Percentiles rank a stretch among this genome's conserved stretches.
These are phyloP conservation scores for Erebia ligea DNA, from an alignment of 2,888 invertebrate genomes.

Conservation along the genomic window DNA sequence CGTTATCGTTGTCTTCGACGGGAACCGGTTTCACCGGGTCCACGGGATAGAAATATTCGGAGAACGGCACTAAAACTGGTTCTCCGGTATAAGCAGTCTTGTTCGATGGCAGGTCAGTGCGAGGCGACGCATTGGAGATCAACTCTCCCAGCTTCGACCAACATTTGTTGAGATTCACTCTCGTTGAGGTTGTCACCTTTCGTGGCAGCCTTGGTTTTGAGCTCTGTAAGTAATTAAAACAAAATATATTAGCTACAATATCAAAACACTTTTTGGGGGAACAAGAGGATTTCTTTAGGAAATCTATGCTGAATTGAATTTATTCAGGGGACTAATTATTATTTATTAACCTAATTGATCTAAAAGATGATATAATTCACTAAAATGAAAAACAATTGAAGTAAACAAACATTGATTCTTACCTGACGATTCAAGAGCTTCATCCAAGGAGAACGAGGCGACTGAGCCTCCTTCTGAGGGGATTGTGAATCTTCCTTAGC, in stretches of 20 bases:
- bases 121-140: constrained; percentile 74
- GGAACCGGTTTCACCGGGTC: constrained; percentile 72
- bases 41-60: constrained; percentile 70
- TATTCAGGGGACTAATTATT: background rate
- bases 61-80: constrained; percentile 70
- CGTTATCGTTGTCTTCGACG: constrained; percentile 72
- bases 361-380: constrained; percentile 19
- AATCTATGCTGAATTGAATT: background rate
- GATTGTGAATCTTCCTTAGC: constrained; percentile 75
- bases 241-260: constrained; percentile 32
- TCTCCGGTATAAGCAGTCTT: constrained; percentile 76
- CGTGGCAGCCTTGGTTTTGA: constrained; percentile 83
- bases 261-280: background rate
- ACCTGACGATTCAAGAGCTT: constrained; percentile 83
- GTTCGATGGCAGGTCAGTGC: constrained; percentile 75
- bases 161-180: constrained; percentile 86
- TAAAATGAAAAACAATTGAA: constrained; percentile 17
- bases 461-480: constrained; percentile 69
- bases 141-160: constrained; percentile 85
- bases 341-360: background rate
- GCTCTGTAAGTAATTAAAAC: constrained; percentile 73
- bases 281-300: background rate
- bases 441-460: constrained; percentile 82
- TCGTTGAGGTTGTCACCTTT: constrained; percentile 80
- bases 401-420: constrained; percentile 48